Conservation (phyloP, 2,113 vertebrate genomes). For the Calypte anna region DNA sequence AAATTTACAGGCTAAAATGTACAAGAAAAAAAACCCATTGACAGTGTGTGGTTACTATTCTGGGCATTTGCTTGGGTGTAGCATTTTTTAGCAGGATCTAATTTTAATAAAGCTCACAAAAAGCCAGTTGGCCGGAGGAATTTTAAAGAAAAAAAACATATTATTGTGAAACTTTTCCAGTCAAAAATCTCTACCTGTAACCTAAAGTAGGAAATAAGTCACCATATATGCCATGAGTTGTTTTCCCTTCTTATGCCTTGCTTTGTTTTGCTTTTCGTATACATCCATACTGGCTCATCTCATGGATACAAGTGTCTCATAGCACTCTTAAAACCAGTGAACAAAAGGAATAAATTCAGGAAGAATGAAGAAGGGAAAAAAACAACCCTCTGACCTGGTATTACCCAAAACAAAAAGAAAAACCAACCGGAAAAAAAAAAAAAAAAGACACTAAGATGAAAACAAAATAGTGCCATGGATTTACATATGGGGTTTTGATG, state of each 20-base stretch:
- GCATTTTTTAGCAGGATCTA: neutral
- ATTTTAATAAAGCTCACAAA: neutral
- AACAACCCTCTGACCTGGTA: constrained; percentile 78
- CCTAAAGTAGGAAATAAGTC: neutral
- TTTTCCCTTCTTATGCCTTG: neutral
- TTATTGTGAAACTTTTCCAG: constrained; percentile 5
- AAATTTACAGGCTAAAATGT: neutral
- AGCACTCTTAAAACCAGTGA: constrained; percentile 50
- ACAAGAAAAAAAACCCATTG: neutral
- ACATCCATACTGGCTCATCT: neutral
- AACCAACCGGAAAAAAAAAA: constrained; percentile 38
- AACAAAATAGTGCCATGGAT: constrained; percentile 86
- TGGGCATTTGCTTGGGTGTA: neutral
- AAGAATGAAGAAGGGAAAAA: constrained; percentile 71
- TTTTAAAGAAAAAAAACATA: neutral
- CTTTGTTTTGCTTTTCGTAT: neutral
- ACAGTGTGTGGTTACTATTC: neutral
- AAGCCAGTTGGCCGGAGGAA: neutral
- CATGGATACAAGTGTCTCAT: constrained; percentile 6
- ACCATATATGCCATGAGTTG: neutral
- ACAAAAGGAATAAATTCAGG: constrained; percentile 69
- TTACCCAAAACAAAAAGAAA: constrained; percentile 66
- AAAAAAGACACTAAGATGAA: constrained; percentile 84
- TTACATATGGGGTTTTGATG: constrained; percentile 85
- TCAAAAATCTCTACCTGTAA: neutral